A percentile compares a stretch with the other conserved stretches of the same genome.
phyloP scores from a whole-genome alignment of 2,797 vertebrate species.

The Ceryle rudis region DNA sequence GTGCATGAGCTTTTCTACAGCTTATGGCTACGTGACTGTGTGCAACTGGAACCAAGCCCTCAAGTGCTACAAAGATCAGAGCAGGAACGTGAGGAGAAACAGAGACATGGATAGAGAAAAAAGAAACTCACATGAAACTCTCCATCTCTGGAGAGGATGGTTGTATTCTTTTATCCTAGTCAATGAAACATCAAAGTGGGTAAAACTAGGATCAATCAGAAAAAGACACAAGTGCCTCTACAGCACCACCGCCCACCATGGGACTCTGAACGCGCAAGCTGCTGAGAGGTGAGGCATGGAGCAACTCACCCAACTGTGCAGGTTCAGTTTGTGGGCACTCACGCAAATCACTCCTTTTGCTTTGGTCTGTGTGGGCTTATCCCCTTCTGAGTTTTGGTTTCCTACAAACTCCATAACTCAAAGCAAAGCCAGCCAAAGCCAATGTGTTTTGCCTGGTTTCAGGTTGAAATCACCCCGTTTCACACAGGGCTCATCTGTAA shows the following conservation, averaged over 20 bases:
- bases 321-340: not conserved
- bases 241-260: fast-evolving
- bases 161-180: not conserved
- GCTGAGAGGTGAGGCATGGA: not conserved
- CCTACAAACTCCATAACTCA: not conserved
- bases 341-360: not conserved
- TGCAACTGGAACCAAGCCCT: not conserved
- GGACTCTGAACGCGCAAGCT: not conserved
- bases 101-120: not conserved
- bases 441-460: not conserved
- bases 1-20: not conserved
- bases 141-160: not conserved
- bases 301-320: not conserved
- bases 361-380: not conserved
- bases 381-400: not conserved
- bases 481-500: not conserved
- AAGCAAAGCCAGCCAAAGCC: not conserved
- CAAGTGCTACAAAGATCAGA: not conserved
- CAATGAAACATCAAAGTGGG: not conserved
- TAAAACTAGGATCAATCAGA: not conserved
- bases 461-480: not conserved
- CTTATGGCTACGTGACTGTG: fast-evolving
- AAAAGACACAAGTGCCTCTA: fast-evolving
- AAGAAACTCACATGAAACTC: not conserved
- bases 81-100: not conserved